Conservation (phyloP, 2,888 invertebrate genomes). For the Noctua pronuba region DNA sequence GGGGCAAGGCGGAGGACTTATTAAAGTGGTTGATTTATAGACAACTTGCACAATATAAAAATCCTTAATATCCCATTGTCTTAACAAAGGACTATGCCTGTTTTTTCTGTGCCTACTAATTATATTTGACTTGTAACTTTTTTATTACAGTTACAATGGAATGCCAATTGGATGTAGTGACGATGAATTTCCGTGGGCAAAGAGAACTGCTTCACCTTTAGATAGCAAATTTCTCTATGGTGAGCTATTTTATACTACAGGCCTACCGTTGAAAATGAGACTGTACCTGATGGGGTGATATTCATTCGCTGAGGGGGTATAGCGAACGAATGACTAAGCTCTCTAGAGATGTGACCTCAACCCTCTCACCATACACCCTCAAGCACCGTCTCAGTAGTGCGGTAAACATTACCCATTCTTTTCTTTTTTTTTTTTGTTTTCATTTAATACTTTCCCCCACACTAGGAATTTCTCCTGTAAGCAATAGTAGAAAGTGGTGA, state of each 20-base stretch:
- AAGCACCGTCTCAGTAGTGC: too few relatives aligned
- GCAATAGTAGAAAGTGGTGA: too few relatives aligned
- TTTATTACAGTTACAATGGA: conserved; percentile 95
- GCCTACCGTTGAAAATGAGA: neutral
- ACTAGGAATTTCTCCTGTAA: too few relatives aligned
- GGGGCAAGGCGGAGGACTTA: too few relatives aligned
- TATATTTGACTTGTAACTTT: neutral
- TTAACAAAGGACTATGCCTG: neutral
- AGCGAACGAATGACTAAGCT: too few relatives aligned
- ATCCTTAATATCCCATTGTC: neutral
- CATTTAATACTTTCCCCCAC: too few relatives aligned
- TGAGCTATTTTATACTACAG: conserved; percentile 78
- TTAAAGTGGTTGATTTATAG: too few relatives aligned
- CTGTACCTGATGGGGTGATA: neutral
- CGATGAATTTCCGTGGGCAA: conserved; percentile 97
- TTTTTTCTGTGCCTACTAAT: neutral
- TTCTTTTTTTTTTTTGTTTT: too few relatives aligned
- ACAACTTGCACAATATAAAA: neutral
- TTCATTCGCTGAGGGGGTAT: too few relatives aligned
- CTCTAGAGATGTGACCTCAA: too few relatives aligned
- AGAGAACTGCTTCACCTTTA: conserved; percentile 90
- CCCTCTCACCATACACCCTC: too few relatives aligned
- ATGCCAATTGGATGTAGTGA: conserved; percentile 98
- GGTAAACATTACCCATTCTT: too few relatives aligned
- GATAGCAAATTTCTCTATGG: conserved; percentile 97